These are phyloP conservation scores for Thereuonema tuberculata DNA, from an alignment of 1,140 invertebrate species.

Conservation along the genomic window DNA sequence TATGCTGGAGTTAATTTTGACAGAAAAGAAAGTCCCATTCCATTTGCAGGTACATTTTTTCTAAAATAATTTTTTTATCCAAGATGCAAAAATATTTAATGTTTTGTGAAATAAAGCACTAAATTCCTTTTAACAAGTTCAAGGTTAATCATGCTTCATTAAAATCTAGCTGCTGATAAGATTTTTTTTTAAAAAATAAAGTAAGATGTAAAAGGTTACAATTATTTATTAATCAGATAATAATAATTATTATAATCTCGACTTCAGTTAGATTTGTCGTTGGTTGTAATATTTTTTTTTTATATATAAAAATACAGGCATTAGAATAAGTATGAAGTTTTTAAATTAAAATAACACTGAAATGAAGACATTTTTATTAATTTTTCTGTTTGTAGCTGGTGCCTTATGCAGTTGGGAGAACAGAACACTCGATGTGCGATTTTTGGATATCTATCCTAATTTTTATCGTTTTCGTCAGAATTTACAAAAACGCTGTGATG, in stretches of 20 bases:
- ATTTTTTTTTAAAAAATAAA: background rate
- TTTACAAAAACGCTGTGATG: slow-evolving; percentile 49
- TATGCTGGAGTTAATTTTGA: slow-evolving; percentile 73
- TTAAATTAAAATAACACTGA: no score
- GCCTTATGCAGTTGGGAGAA: slow-evolving; percentile 59
- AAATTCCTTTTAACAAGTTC: background rate
- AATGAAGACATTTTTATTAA: background rate
- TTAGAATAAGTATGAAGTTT: no score
- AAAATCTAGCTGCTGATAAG: background rate
- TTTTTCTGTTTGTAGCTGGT: slow-evolving; percentile 41
- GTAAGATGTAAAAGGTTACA: no score
- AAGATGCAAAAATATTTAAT: no score
- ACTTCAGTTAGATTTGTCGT: no score
- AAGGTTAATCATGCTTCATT: background rate
- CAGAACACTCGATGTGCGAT: slow-evolving; percentile 48
- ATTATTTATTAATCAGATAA: no score
- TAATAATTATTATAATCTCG: no score
- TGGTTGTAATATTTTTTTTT: no score
- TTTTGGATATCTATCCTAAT: slow-evolving; percentile 58
- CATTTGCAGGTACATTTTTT: slow-evolving; percentile 49
- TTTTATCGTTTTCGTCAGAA: slow-evolving; percentile 73
- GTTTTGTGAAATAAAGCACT: no score
- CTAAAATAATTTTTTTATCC: no score
- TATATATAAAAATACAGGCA: no score
- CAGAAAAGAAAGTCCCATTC: slow-evolving; percentile 55